Evolutionary conservation across 2,113 vertebrate species (phyloP), one percentile per base, ranked within the genome.

Genomic region (Madoqua kirkii): DNA sequence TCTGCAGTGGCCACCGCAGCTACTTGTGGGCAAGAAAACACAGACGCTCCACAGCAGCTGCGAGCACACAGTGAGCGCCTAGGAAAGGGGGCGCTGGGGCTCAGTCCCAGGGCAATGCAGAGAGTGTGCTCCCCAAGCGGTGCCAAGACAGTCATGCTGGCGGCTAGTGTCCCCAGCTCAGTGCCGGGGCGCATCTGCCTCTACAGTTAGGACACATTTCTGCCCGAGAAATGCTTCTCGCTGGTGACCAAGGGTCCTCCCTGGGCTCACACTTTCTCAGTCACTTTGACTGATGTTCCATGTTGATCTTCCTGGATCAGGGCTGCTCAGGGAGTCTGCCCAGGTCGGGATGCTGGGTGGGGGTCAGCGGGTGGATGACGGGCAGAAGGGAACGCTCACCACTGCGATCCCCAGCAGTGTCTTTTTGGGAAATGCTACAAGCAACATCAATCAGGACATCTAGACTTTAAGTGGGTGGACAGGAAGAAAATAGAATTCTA

Each of bases 301-400:
- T 33, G 71, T 33, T 9, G 11, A 33, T 11, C 40, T 43, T 57
- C 45, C 48, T 3, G 3, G 62, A 14, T 15, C 14, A 55, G 67
- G 25, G 81, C 27, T 11, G 48, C 13, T 8, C 45, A 27, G 14
- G 0, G 25, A 5, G 6, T 13, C 40, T 31, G 15, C 12, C 29
- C 12, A 40, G 7, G 21, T 62, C 0, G 1, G n/a, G 23, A 40
- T 19, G 5, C 45, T 15, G 50, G 40, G 1, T 7, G n/a, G 67
- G 60, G 1, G 7, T 8, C 10, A 16, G 57, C 5, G 13, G 59
- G 55, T 0, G 2, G 23, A 17, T 1, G 15, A 36, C 0, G 8
- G 55, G 36, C 12, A 4, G 52, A 43, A n/a, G 59, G 52, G 36
- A 59, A 14, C 0, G 33, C 17, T 36, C 3, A 31, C 14, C 43